phyloP scores from a whole-genome alignment of 2,797 vertebrate species.

The Leucoraja ocellata region DNA sequence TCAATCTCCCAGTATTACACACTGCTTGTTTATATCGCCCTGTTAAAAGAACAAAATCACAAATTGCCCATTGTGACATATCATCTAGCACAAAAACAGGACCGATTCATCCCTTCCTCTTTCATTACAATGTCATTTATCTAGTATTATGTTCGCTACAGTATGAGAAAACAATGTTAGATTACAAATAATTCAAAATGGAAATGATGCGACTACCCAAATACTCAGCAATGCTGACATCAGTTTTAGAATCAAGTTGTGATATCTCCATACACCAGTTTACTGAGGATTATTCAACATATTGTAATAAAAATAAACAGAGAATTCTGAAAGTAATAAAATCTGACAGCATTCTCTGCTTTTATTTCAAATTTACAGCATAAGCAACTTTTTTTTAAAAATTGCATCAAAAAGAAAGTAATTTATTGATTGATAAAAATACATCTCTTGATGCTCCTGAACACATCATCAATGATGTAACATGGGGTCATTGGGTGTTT shows the following conservation, averaged over 20 bases:
- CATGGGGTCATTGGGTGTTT: too few relatives aligned
- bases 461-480: too few relatives aligned
- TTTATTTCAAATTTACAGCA: too few relatives aligned
- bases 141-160: not conserved
- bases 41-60: not conserved
- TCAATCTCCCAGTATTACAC: too few relatives aligned
- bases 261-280: not conserved
- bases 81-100: not conserved
- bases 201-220: not conserved
- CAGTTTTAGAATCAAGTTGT: not conserved
- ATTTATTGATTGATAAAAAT: too few relatives aligned
- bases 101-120: not conserved
- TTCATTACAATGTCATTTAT: not conserved
- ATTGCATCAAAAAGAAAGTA: too few relatives aligned
- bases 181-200: not conserved
- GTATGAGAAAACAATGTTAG: not conserved
- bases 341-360: too few relatives aligned
- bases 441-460: too few relatives aligned
- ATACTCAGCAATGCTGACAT: not conserved
- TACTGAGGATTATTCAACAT: not conserved
- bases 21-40: not conserved
- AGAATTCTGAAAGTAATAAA: too few relatives aligned
- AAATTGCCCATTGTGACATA: not conserved
- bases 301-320: not conserved
- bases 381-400: too few relatives aligned